phyloP scores from a whole-genome alignment of 1,140 invertebrate species.

The Leptopilina boulardi region DNA sequence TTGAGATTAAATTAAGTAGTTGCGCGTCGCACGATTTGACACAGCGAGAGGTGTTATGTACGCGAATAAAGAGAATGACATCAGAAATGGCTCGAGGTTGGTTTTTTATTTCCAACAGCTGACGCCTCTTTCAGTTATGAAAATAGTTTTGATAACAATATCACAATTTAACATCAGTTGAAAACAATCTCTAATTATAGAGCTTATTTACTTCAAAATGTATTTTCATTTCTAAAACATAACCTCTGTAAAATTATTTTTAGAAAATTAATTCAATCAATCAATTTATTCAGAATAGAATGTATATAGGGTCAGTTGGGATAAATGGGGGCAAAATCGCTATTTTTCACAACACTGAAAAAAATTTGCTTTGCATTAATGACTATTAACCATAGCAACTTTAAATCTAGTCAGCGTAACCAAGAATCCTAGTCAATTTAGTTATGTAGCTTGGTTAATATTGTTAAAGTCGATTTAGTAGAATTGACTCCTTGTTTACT shows the following conservation, averaged over 20 bases:
- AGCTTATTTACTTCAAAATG: not conserved
- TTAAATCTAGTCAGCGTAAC: too few relatives aligned
- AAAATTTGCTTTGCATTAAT: too few relatives aligned
- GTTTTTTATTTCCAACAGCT: slow-evolving; percentile 9
- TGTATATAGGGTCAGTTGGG: too few relatives aligned
- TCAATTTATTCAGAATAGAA: not conserved
- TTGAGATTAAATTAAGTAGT: slow-evolving; percentile 34
- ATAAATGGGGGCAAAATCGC: too few relatives aligned
- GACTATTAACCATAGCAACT: too few relatives aligned
- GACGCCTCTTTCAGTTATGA: slow-evolving; percentile 26
- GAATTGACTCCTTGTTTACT: too few relatives aligned
- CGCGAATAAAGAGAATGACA: slow-evolving; percentile 30
- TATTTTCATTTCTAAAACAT: not conserved
- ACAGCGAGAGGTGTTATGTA: slow-evolving; percentile 29
- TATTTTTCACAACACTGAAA: too few relatives aligned
- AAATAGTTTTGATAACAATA: slow-evolving; percentile 31
- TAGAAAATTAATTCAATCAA: not conserved
- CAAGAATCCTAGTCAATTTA: too few relatives aligned
- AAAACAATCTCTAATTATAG: slow-evolving; percentile 21
- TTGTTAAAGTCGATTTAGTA: too few relatives aligned
- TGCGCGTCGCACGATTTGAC: slow-evolving; percentile 31
- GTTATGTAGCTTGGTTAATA: too few relatives aligned
- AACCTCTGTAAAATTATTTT: slow-evolving; percentile 16
- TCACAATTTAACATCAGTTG: slow-evolving; percentile 4
- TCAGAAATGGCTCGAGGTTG: slow-evolving; percentile 13